Conservation (phyloP, 2,113 vertebrate species). For the Clarias gariepinus region DNA sequence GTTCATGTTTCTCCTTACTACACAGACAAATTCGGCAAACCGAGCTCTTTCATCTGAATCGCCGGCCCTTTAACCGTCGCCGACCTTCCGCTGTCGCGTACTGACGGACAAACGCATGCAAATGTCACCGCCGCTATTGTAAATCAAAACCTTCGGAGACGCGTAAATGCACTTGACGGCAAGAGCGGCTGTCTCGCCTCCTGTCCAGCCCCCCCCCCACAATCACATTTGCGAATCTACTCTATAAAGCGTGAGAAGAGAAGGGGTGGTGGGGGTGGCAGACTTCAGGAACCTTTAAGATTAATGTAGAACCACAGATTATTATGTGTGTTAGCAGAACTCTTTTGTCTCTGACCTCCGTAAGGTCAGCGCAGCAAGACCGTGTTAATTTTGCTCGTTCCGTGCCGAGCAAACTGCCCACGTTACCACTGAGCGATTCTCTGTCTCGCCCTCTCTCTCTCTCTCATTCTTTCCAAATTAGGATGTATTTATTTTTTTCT, state of each 20-base stretch:
- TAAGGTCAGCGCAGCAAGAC: constrained; percentile 28
- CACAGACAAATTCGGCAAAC: background rate
- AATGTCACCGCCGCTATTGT: constrained; percentile 50
- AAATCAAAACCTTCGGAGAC: constrained; percentile 48
- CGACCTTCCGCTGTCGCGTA: constrained; percentile 36
- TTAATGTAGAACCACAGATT: constrained; percentile 40
- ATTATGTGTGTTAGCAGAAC: constrained; percentile 42
- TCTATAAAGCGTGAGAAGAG: constrained; percentile 46
- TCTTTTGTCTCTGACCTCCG: constrained; percentile 35
- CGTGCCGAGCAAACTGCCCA: constrained; percentile 27
- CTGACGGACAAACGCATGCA: constrained; percentile 23
- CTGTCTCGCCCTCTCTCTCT: background rate
- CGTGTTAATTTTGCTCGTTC: constrained; percentile 28
- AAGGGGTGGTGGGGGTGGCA: constrained; percentile 11
- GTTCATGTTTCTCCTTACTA: background rate
- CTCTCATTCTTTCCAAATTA: background rate
- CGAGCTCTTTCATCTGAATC: constrained; percentile 36
- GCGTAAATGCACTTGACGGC: constrained; percentile 39
- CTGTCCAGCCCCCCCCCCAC: background rate
- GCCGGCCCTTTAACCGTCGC: constrained; percentile 1
- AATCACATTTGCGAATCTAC: constrained; percentile 54
- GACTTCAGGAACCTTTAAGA: constrained; percentile 22
- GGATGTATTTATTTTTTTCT: constrained; percentile 30
- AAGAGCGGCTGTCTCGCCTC: constrained; percentile 33
- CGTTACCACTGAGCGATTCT: constrained; percentile 3